Conservation (phyloP, 2,113 vertebrate genomes). For the Porphyrio hochstetteri region DNA sequence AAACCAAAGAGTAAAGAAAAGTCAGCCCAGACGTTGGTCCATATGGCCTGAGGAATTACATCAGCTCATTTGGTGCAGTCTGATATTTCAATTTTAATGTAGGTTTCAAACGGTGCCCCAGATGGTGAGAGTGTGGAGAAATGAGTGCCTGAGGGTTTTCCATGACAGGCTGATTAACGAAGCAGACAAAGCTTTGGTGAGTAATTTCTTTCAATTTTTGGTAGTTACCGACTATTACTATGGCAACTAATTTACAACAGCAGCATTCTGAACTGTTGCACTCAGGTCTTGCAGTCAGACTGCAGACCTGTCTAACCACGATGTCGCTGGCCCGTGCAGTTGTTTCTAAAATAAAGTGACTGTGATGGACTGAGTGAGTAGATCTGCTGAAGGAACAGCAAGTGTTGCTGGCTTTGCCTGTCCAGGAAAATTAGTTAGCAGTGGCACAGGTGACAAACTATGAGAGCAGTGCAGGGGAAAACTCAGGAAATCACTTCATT, state of each 20-base stretch:
- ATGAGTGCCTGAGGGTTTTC: conserved; percentile 94
- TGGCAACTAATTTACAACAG: neutral
- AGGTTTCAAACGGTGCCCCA: conserved; percentile 87
- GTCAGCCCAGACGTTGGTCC: neutral
- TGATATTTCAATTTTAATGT: neutral
- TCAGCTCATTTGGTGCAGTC: neutral
- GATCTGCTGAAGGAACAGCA: neutral
- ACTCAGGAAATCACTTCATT: neutral
- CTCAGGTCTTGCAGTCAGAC: neutral
- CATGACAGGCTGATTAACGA: conserved; percentile 92
- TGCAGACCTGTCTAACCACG: neutral
- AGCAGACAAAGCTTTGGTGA: conserved; percentile 87
- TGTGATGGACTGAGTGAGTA: neutral
- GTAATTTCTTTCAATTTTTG: conserved; percentile 29
- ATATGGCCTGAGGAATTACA: neutral
- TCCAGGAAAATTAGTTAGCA: neutral
- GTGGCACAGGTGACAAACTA: neutral
- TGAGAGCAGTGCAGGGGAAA: neutral
- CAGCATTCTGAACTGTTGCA: neutral
- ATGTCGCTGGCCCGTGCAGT: neutral
- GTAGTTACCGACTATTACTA: conserved; percentile 4
- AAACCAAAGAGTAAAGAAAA: neutral
- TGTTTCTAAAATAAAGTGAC: neutral
- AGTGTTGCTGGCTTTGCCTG: neutral
- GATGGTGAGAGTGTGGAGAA: conserved; percentile 96